Conservation (phyloP, 2,888 invertebrate species). For the Leptogaster cylindrica region DNA sequence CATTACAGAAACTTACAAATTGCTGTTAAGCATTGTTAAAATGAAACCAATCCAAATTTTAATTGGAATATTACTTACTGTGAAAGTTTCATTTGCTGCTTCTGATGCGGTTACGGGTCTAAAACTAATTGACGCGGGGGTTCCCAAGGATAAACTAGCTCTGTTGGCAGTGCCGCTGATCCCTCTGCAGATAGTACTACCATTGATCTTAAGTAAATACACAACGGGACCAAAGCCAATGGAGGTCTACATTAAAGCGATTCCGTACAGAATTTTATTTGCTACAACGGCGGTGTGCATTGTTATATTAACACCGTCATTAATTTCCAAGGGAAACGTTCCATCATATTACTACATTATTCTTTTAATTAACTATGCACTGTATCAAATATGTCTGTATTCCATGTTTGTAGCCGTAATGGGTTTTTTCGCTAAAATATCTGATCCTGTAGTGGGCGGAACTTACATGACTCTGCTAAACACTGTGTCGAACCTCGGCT, state of each 20-base stretch:
- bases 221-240: constrained; percentile 89
- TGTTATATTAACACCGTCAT: constrained; percentile 82
- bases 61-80: constrained; percentile 82
- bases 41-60: constrained; percentile 82
- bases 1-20: constrained; percentile 78
- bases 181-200: constrained; percentile 91
- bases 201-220: constrained; percentile 76
- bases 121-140: constrained; percentile 94
- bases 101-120: constrained; percentile 93
- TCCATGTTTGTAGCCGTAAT: constrained; percentile 97
- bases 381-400: constrained; percentile 94
- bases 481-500: constrained; percentile 95
- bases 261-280: constrained; percentile 85
- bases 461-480: constrained; percentile 99
- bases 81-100: constrained; percentile 93
- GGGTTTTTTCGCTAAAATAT: constrained; percentile 97
- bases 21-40: constrained; percentile 81
- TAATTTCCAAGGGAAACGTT: constrained; percentile 70
- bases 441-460: constrained; percentile 95
- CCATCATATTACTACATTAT: constrained; percentile 79
- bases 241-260: constrained; percentile 85
- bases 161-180: constrained; percentile 91
- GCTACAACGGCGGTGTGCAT: constrained; percentile 82
- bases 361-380: constrained; percentile 78
- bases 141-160: constrained; percentile 93